These are phyloP conservation scores for Matsumurasca onukii DNA, from an alignment of 1,140 invertebrate species.

Conservation along the genomic window DNA sequence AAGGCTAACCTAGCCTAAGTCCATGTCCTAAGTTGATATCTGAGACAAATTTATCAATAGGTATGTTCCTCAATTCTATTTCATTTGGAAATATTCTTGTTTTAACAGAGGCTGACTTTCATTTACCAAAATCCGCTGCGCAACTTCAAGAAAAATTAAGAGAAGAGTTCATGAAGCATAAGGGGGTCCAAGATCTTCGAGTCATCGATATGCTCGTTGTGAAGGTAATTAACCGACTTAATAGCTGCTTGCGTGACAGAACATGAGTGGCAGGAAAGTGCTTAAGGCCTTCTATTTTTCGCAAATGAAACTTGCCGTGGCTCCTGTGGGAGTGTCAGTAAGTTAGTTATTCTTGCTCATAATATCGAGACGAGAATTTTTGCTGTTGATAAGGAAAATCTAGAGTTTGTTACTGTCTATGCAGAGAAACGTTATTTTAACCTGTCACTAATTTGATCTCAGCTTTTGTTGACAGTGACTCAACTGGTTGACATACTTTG, in stretches of 20 bases:
- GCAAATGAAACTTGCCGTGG: neutral
- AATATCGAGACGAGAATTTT: neutral
- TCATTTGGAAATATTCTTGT: conserved; percentile 33
- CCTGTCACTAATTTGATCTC: no score
- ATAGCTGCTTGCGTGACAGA: neutral
- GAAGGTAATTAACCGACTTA: conserved; percentile 64
- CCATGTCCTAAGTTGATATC: no score
- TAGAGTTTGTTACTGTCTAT: neutral
- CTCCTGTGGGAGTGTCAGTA: no score
- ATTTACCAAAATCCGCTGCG: conserved; percentile 70
- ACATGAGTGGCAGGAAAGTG: no score
- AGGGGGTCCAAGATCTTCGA: conserved; percentile 76
- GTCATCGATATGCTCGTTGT: conserved; percentile 88
- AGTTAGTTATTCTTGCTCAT: no score
- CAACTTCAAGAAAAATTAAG: conserved; percentile 72
- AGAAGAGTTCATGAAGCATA: conserved; percentile 77
- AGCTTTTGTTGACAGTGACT: no score
- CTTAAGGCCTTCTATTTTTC: no score
- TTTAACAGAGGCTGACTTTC: conserved; percentile 70
- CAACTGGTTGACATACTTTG: no score
- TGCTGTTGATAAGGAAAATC: neutral
- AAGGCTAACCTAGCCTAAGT: no score
- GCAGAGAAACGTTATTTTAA: neutral
- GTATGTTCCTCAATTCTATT: no score
- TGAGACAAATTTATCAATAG: no score